Percentiles rank a stretch among this genome's conserved stretches.
Evolutionary conservation across 2,888 invertebrate genomes (phyloP).

Genomic region (Orchestes rusci): DNA sequence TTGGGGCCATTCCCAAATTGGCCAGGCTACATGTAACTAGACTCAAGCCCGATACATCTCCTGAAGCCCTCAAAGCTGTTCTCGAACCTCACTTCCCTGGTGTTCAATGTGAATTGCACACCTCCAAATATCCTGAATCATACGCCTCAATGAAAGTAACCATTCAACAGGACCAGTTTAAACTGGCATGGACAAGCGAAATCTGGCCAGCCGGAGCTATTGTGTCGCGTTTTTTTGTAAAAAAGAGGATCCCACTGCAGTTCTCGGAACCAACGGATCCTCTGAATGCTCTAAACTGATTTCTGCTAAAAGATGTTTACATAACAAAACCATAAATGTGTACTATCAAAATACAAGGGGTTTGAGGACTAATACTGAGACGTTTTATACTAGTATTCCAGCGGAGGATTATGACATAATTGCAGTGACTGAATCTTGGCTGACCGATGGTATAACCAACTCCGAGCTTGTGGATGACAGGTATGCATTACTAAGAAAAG

Average conservation of each 20-base stretch:
- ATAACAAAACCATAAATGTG: slow-evolving; percentile 1
- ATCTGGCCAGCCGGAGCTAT: slow-evolving; percentile 12
- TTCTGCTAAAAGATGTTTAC: not conserved
- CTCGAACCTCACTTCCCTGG: slow-evolving; percentile 9
- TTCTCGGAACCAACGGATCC: slow-evolving; percentile 8
- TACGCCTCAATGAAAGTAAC: slow-evolving; percentile 11
- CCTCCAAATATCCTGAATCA: slow-evolving; percentile 10
- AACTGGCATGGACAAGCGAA: slow-evolving; percentile 9
- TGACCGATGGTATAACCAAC: slow-evolving; percentile 4
- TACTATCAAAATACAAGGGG: slow-evolving; percentile 11
- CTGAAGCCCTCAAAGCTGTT: slow-evolving; percentile 7
- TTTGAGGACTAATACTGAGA: slow-evolving; percentile 8
- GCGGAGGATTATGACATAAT: slow-evolving; percentile 11
- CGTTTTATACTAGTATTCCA: slow-evolving; percentile 6
- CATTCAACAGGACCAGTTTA: slow-evolving; percentile 11
- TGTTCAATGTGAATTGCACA: slow-evolving; percentile 11
- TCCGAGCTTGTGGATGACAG: slow-evolving; percentile 10
- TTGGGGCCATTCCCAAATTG: slow-evolving; percentile 5
- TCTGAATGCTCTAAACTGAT: not conserved
- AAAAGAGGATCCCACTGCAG: slow-evolving; percentile 13
- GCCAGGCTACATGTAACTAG: slow-evolving; percentile 9
- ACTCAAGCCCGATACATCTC: slow-evolving; percentile 11
- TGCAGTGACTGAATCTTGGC: slow-evolving; percentile 15
- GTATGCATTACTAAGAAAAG: slow-evolving; percentile 7
- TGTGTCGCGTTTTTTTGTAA: slow-evolving; percentile 9